phyloP scores from a whole-genome alignment of 1,140 invertebrate species.

The Stratiolaelaps scimitus region DNA sequence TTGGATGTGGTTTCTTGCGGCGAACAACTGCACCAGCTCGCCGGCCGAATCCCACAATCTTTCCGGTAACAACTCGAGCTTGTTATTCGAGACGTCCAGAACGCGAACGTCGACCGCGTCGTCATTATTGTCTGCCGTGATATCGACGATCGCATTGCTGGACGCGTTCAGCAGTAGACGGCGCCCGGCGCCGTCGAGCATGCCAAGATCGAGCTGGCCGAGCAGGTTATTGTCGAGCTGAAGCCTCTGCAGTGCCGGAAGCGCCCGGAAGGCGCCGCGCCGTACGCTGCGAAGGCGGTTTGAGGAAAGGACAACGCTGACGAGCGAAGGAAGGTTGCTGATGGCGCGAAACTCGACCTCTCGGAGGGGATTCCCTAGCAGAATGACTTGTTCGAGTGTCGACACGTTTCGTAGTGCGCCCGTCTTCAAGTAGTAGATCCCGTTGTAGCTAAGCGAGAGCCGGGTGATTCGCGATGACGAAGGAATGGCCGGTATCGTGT shows the following conservation, averaged over 20 bases:
- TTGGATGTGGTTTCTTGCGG: not conserved
- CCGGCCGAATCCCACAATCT: slow-evolving; percentile 7
- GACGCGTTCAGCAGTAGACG: slow-evolving; percentile 22
- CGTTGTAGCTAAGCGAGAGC: slow-evolving; percentile 20
- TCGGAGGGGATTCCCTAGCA: slow-evolving; percentile 23
- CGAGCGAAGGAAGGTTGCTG: not conserved
- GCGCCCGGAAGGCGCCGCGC: not conserved
- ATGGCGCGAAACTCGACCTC: slow-evolving; percentile 2
- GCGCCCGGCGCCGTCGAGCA: slow-evolving; percentile 16
- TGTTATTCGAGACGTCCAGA: slow-evolving; percentile 6
- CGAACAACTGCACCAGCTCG: not conserved
- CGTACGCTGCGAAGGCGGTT: slow-evolving; percentile 15
- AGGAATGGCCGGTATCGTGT: not conserved
- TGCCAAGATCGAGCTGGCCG: not conserved
- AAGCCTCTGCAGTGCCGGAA: slow-evolving; percentile 16
- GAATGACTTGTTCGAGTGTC: slow-evolving; percentile 4
- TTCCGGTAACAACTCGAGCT: not conserved
- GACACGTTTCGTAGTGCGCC: not conserved
- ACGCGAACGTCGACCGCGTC: slow-evolving; percentile 19
- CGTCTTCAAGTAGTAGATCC: slow-evolving; percentile 3
- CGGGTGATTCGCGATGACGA: not conserved
- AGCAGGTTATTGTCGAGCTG: slow-evolving; percentile 18
- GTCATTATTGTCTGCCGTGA: not conserved
- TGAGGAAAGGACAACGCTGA: slow-evolving; percentile 8
- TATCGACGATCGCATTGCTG: not conserved